Base-by-base conservation (phyloP, 2,888 invertebrate genomes). In the Julus scanicus region DNA sequence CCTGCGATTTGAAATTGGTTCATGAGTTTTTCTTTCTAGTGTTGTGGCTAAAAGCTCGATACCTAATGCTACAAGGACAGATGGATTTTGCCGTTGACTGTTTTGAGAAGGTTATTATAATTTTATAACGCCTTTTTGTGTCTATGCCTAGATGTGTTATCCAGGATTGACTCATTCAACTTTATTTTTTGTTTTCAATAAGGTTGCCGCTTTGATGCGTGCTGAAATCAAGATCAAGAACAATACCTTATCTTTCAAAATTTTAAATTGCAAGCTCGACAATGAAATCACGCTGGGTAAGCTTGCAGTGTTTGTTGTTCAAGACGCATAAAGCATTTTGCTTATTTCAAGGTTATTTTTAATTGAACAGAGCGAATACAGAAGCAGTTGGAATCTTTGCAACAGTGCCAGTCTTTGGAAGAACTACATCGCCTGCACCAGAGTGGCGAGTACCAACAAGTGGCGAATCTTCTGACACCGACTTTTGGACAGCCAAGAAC, bases 401-500 rank as follows among this genome's bases (percentile, higher is more conserved):
- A 91, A 88, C 90, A 92, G 49, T 91, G 91, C 88, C 91, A 92
- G 90, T 92, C 92, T 4, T 90, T 92, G 89, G 92, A 92, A 89
- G 92, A 92, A 88, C 91, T 92, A 37, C 91, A 92, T 90, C 90
- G 91, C 15, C 89, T 92, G 48, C 91, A 91, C 88, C 92, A 92
- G 80, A 89, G 89, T 17, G 91, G 91, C 15, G 90, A 91, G 40
- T 91, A 92, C 89, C 90, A 91, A 80, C 90, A 91, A 87, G 92
- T 92, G 37, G 91, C 92, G 8, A 91, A 92, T 83, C 90, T 92
- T 39, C 90, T 92, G 44, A 89, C 91, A 49, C 88, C 89, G 5
- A 90, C 90, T 17, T 90, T 90, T 87, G 89, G 89, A 71, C 89
- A 89, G 53, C 89, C 89, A 29, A 88, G 87, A 84, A 87, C 90